Percentiles rank a stretch among this genome's conserved stretches.
Conservation (phyloP, 2,888 invertebrate genomes). For the Xiphydria camelus region DNA sequence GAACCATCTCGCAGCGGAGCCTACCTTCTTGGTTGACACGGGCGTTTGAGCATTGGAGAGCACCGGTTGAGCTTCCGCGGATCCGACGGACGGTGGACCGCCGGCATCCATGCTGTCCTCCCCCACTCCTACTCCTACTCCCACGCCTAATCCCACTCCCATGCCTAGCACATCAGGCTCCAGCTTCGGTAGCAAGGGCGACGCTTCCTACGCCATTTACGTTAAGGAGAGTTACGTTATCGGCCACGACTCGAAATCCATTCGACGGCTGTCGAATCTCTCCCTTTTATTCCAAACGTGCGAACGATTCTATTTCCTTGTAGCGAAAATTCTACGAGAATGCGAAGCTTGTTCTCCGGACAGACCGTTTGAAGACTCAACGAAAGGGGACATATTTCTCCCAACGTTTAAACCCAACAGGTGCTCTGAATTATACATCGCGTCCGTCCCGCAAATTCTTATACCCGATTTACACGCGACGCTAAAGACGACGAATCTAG, state of each 20-base stretch:
- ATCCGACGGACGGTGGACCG: constrained; percentile 78
- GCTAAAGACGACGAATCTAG: too few species aligned
- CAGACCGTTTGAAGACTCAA: too few species aligned
- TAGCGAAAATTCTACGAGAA: too few species aligned
- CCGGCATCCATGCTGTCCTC: constrained; percentile 61
- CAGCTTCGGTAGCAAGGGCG: constrained; percentile 55
- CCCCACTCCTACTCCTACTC: constrained; percentile 50
- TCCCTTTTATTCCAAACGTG: too few species aligned
- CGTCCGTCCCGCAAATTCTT: too few species aligned
- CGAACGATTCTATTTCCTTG: too few species aligned
- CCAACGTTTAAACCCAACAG: constrained; percentile 51
- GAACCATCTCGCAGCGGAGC: constrained; percentile 21
- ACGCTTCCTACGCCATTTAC: constrained; percentile 54
- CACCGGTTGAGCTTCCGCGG: constrained; percentile 59
- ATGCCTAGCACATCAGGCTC: constrained; percentile 54
- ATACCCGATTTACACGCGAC: too few species aligned
- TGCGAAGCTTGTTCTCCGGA: too few species aligned
- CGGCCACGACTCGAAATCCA: too few species aligned
- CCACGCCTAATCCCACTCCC: constrained; percentile 52
- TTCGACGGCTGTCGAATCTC: too few species aligned
- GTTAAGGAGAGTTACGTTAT: too few species aligned
- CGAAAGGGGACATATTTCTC: too few species aligned
- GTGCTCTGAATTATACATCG: constrained; percentile 43
- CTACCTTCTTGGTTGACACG: constrained; percentile 55
- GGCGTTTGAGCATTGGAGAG: constrained; percentile 55